Base-by-base conservation (phyloP, 1,140 invertebrate genomes). In the Hycleus phaleratus region DNA sequence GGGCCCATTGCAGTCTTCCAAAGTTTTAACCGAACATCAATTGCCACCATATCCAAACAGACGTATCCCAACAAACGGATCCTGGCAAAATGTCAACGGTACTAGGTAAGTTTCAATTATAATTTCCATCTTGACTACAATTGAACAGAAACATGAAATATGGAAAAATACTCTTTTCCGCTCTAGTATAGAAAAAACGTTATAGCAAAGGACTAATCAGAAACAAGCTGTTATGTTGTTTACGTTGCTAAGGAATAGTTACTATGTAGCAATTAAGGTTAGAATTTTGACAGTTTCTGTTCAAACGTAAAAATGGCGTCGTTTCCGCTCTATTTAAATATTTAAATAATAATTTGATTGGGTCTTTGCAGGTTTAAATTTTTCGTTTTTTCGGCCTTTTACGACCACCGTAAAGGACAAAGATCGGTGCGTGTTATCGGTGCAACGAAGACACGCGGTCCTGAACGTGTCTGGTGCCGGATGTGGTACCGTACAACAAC, bases 311-410 rank as follows among this genome's bases (percentile, higher is more conserved):
- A 18, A 18, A 18, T 18, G 18, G 18, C 18, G 18, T 18, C 18
- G 18, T 18, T 18, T 18, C 18, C 18, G 18, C 18, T 18, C 18
- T 18, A 18, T 18, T 18, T 1, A 18, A 18, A 18, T 18, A 18
- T 18, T 18, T 18, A 12, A 12, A 12, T 12, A 12, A 12, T 12
- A 12, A 12, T 1, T 12, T 18, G 18, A 18, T 18, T 18, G 18
- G 18, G 18, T 18, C 1, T 18, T 66, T 67, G 38, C 73, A 88
- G 87, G 69, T 90, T 84, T 70, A 93, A 93, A 75, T 95, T 95
- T 76, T 93, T 87, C 73, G 90, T 95, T 11, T 95, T 92, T 69
- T 94, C 91, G 2, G 92, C 92, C 38, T 95, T 87, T 67, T 89
- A 85, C 65, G 92, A 95, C 73, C 76, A 82, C 43, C 78, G 88